Evolutionary conservation across 92 coral and sea anemone species (phyloP).

Genomic region (Paramuricea clavata): DNA sequence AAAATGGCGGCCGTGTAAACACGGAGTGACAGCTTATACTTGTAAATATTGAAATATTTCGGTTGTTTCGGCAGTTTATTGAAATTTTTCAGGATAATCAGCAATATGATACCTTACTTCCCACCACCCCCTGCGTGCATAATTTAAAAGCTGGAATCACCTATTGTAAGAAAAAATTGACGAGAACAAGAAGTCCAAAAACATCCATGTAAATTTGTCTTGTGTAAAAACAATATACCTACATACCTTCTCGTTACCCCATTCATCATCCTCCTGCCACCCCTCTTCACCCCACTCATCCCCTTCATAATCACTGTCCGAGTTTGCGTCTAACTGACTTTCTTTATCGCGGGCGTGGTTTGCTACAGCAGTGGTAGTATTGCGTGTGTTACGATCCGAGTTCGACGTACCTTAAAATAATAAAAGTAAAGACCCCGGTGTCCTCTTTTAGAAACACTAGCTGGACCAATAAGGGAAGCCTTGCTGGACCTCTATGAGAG

Average conservation of each 20-base stretch:
- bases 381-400: background rate
- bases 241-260: slow-evolving; percentile 69
- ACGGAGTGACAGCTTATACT: no score
- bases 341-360: slow-evolving; percentile 28
- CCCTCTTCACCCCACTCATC: slow-evolving; percentile 54
- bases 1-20: no score
- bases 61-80: no score
- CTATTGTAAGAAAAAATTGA: background rate
- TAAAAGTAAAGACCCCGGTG: no score
- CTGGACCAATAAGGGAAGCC: no score
- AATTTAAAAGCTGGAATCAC: no score
- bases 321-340: slow-evolving; percentile 59
- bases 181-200: no score
- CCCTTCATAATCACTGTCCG: slow-evolving; percentile 61
- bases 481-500: no score
- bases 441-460: no score
- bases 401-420: slow-evolving; percentile 6
- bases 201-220: slow-evolving; percentile 39
- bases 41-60: no score
- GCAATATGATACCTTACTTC: no score
- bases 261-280: slow-evolving; percentile 62
- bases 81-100: no score
- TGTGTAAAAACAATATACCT: slow-evolving; percentile 15
- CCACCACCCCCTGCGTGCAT: background rate
- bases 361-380: background rate